A percentile compares a stretch with the other conserved stretches of the same genome.
These are phyloP conservation scores for Lepus timidus DNA, from an alignment of 2,113 vertebrate genomes.

Conservation along the genomic window DNA sequence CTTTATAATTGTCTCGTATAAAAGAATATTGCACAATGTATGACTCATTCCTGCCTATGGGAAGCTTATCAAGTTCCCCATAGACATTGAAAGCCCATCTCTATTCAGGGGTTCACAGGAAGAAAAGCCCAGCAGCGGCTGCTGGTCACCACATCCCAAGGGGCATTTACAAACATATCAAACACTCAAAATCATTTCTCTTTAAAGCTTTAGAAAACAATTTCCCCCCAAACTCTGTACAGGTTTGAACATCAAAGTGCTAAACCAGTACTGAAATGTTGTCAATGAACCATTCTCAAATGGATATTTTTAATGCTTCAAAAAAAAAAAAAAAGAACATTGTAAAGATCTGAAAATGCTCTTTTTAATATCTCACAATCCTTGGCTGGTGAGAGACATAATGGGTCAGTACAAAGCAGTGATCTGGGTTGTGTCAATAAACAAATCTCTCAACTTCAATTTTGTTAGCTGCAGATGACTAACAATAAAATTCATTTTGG, in stretches of 20 bases:
- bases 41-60: background rate
- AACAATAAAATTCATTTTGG: slow-evolving; percentile 22
- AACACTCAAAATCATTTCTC: slow-evolving; percentile 33
- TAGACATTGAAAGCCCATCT: background rate
- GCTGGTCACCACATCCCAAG: background rate
- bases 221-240: background rate
- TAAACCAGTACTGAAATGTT: background rate
- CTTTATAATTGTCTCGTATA: background rate
- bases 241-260: slow-evolving; percentile 53
- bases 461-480: background rate
- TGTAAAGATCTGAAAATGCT: background rate
- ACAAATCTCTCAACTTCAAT: background rate
- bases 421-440: background rate
- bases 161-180: background rate
- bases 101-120: background rate
- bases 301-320: background rate
- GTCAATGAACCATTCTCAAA: background rate
- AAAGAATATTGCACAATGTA: background rate
- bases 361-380: slow-evolving; percentile 31
- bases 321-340: slow-evolving; percentile 38
- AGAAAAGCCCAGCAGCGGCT: background rate
- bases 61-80: background rate
- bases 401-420: background rate
- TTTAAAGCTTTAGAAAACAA: slow-evolving; percentile 39
- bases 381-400: background rate